Conservation (phyloP, 2,888 invertebrate species). For the Zygogramma bicolorata region DNA sequence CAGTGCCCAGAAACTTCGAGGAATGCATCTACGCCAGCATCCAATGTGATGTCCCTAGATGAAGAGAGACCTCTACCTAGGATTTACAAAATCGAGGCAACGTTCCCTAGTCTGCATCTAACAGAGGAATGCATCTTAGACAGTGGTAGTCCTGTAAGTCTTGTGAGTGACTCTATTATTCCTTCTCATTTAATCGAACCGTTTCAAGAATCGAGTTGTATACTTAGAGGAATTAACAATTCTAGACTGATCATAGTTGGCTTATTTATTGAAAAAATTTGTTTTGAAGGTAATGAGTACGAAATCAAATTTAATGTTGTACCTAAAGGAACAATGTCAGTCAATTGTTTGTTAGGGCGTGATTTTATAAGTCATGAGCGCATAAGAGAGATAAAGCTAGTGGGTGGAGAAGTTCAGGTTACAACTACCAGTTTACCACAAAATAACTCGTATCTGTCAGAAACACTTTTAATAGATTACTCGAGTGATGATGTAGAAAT, state of each 20-base stretch:
- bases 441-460: background rate
- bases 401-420: background rate
- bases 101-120: background rate
- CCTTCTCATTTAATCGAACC: background rate
- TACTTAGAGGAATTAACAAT: background rate
- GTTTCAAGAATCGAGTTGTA: background rate
- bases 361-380: slow-evolving; percentile 6
- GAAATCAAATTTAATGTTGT: slow-evolving; percentile 1
- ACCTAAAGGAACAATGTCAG: slow-evolving; percentile 6
- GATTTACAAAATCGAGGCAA: background rate
- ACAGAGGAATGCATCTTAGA: background rate
- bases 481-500: background rate
- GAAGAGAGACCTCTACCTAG: background rate
- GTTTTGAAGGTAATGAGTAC: background rate
- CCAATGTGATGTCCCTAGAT: background rate
- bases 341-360: slow-evolving; percentile 8
- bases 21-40: too few relatives aligned
- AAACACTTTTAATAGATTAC: background rate
- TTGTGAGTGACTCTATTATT: background rate
- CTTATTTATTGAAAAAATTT: background rate
- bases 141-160: background rate
- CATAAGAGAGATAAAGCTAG: background rate
- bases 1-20: too few relatives aligned
- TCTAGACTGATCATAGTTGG: background rate
- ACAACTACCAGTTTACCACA: background rate